Evolutionary conservation across 2,888 invertebrate genomes (phyloP).

Genomic region (Heliconius charithonia): DNA sequence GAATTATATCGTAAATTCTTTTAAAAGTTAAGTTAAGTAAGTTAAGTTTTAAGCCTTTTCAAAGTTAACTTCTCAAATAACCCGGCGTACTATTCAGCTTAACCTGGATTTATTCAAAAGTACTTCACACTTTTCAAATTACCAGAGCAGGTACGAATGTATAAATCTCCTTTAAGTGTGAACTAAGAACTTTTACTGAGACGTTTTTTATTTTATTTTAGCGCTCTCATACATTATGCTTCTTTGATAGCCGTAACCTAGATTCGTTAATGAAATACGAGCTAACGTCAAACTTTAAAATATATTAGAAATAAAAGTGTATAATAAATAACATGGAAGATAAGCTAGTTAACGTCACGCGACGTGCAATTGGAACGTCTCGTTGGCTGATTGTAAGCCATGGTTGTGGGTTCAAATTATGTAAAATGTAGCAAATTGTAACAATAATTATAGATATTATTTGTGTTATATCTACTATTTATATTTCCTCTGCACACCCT

Average conservation of each 20-base stretch:
- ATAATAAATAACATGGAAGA: background rate
- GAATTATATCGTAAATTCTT: slow-evolving; percentile 8
- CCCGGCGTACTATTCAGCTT: slow-evolving; percentile 24
- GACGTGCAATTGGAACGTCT: background rate
- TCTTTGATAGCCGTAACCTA: slow-evolving; percentile 23
- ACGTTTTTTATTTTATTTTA: slow-evolving; percentile 10
- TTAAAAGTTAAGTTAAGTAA: no score
- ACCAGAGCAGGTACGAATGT: slow-evolving; percentile 30
- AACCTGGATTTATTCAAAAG: slow-evolving; percentile 35
- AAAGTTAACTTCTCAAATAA: slow-evolving; percentile 14
- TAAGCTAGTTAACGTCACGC: background rate
- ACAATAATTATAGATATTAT: no score
- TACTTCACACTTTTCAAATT: slow-evolving; percentile 34
- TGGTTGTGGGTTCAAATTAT: no score
- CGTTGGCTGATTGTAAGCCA: background rate
- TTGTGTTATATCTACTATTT: no score
- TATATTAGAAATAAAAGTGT: background rate
- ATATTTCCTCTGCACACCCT: no score
- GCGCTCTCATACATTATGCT: background rate
- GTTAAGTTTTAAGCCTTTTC: no score
- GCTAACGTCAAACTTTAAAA: slow-evolving; percentile 9
- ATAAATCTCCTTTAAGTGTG: slow-evolving; percentile 26
- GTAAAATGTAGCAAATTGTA: no score
- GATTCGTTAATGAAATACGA: slow-evolving; percentile 22
- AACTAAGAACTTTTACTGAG: slow-evolving; percentile 25